phyloP scores from a whole-genome alignment of 2,113 vertebrate genomes.

The Zosterops hypoxanthus region DNA sequence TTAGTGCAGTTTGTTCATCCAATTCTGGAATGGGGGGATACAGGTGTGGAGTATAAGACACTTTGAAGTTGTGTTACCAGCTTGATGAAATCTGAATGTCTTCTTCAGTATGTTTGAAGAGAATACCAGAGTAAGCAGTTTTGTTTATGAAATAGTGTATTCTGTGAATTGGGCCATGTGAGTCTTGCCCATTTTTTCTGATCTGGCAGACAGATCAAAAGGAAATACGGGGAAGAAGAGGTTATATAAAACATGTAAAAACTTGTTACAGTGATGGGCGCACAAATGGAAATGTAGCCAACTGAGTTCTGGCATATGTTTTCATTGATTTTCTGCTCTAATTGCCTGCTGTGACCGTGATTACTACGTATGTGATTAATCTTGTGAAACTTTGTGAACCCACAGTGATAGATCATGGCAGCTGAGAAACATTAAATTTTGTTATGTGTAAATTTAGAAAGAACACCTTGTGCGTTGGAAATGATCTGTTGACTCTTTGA shows the following conservation, averaged over 20 bases:
- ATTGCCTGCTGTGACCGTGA: background rate
- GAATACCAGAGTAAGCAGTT: background rate
- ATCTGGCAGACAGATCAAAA: background rate
- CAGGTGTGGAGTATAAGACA: background rate
- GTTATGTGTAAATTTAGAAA: background rate
- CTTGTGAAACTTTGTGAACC: background rate
- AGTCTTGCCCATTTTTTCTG: background rate
- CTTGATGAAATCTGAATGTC: background rate
- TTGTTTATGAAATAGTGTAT: background rate
- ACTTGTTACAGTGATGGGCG: background rate
- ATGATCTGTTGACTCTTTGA: background rate
- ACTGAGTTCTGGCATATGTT: slow-evolving; percentile 28
- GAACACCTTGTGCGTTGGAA: background rate
- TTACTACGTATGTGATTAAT: background rate
- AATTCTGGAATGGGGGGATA: background rate
- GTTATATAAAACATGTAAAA: background rate
- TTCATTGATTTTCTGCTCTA: slow-evolving; percentile 64
- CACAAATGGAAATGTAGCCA: background rate
- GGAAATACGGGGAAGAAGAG: background rate
- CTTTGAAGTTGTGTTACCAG: background rate
- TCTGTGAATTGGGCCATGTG: background rate
- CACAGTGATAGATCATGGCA: background rate
- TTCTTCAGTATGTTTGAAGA: background rate
- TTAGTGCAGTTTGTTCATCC: background rate
- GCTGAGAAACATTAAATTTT: background rate